Conservation (phyloP, 2,888 invertebrate species). For the Heliothis peltigera region DNA sequence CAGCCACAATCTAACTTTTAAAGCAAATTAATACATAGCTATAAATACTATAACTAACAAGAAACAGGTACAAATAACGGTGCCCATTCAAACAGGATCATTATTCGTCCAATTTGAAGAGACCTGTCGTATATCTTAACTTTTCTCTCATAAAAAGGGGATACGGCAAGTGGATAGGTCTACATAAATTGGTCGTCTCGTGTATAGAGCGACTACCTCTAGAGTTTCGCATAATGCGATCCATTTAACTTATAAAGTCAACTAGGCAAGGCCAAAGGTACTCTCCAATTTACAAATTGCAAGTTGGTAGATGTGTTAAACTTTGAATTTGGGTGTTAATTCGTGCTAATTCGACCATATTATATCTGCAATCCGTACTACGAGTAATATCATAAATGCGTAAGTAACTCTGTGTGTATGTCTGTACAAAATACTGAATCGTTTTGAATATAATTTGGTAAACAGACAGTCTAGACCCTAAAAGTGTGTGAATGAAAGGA, state of each 20-base stretch:
- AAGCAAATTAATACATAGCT: slow-evolving; percentile 7
- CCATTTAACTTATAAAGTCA: slow-evolving; percentile 46
- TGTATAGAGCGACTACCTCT: slow-evolving; percentile 38
- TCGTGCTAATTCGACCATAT: not conserved
- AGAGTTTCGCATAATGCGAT: slow-evolving; percentile 49
- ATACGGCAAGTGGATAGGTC: slow-evolving; percentile 32
- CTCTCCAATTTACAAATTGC: slow-evolving; percentile 48
- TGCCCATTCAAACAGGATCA: slow-evolving; percentile 31
- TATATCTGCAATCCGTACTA: too few species aligned
- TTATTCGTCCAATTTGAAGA: slow-evolving; percentile 16
- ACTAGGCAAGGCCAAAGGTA: slow-evolving; percentile 9
- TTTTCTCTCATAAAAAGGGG: slow-evolving; percentile 16
- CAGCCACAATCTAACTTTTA: not conserved
- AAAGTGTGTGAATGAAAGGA: too few species aligned
- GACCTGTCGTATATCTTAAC: slow-evolving; percentile 33
- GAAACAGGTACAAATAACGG: slow-evolving; percentile 23
- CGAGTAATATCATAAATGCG: too few species aligned
- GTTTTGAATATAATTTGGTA: too few species aligned
- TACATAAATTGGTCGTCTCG: slow-evolving; percentile 32
- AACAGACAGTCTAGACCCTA: too few species aligned
- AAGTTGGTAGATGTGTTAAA: slow-evolving; percentile 4
- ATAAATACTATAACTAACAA: not conserved
- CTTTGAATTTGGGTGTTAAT: not conserved
- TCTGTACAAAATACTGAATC: too few species aligned
- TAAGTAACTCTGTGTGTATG: too few species aligned